Conservation (phyloP, 2,888 invertebrate species). For the Agrotis segetum region DNA sequence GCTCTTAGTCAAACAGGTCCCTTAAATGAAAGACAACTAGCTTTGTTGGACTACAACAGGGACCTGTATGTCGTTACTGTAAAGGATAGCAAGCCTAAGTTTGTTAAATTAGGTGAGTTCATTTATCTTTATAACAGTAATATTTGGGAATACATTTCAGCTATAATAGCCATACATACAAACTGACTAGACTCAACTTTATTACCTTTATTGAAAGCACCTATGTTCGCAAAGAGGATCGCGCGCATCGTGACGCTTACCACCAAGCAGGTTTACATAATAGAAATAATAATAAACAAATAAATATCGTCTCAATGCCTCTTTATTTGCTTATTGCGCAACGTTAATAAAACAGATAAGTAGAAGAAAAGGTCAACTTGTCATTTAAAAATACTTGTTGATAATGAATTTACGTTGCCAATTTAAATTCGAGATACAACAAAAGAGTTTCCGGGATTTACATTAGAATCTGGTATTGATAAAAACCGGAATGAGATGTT, state of each 20-base stretch:
- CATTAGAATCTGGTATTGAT: background rate
- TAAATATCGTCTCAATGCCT: background rate
- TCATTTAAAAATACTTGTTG: background rate
- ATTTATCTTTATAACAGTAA: background rate
- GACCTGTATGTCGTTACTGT: slow-evolving; percentile 96
- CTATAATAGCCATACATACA: too few relatives aligned
- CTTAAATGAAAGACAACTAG: slow-evolving; percentile 95
- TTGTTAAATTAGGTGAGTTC: slow-evolving; percentile 93
- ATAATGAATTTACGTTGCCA: background rate
- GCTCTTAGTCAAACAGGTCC: slow-evolving; percentile 96
- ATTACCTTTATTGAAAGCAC: too few relatives aligned
- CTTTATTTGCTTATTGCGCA: background rate
- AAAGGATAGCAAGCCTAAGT: slow-evolving; percentile 92
- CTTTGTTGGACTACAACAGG: slow-evolving; percentile 96
- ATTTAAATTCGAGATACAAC: background rate
- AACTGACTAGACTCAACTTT: too few relatives aligned
- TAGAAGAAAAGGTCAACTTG: slow-evolving; percentile 13
- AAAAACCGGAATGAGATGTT: background rate
- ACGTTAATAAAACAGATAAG: background rate
- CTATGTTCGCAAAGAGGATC: too few relatives aligned
- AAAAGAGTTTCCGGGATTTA: background rate
- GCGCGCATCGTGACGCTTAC: too few relatives aligned
- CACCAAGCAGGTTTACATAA: too few relatives aligned
- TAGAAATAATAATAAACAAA: background rate
- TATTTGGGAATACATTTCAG: background rate